Evolutionary conservation across 2,888 invertebrate species (phyloP), one percentile per base, ranked within the genome.

Genomic region (Opisthograptis luteolata): DNA sequence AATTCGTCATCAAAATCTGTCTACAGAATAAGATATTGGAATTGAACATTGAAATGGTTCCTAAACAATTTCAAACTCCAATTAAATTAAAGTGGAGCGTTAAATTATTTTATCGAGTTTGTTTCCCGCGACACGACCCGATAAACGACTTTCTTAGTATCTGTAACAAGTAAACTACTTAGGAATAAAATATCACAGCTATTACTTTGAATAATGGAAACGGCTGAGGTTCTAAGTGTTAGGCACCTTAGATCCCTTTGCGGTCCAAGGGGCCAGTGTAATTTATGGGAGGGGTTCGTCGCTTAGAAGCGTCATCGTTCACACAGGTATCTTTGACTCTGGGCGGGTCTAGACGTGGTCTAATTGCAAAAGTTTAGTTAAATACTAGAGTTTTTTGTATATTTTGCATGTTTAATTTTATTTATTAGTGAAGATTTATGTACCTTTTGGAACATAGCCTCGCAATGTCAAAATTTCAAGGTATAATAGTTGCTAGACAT

Each of bases 111-210:
- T 39, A 39, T 34, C 14, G 31, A 41, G 43, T 35, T 48, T 13
- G 30, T 44, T 42, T 46, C 9, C 27, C 31, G 10, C 34, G 35
- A 24, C 40, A 32, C 34, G 45, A 45, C 30, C 37, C 48, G 55
- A 55, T 57, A 55, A 56, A 50, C 46, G 49, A 53, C 42, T 57
- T 50, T 44, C 42, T 43, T 31, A 31, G 49, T 44, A 46, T 50
- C 52, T 49, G 8, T 37, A 42, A 32, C 39, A 40, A 49, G 52
- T 48, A 31, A 49, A 50, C 40, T 49, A 36, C 54, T 52, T 49
- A 43, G 27, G 48, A 53, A 52, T 59, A 48, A 59, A 59, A 53
- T 59, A 59, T 59, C 32, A 15, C 45, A 9, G 50, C 45, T 45
- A 55, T 51, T 45, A 54, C 34, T 55, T 47, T 53, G 50, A 55